Conservation (phyloP, 2,113 vertebrate species). For the Xenus cinereus region DNA sequence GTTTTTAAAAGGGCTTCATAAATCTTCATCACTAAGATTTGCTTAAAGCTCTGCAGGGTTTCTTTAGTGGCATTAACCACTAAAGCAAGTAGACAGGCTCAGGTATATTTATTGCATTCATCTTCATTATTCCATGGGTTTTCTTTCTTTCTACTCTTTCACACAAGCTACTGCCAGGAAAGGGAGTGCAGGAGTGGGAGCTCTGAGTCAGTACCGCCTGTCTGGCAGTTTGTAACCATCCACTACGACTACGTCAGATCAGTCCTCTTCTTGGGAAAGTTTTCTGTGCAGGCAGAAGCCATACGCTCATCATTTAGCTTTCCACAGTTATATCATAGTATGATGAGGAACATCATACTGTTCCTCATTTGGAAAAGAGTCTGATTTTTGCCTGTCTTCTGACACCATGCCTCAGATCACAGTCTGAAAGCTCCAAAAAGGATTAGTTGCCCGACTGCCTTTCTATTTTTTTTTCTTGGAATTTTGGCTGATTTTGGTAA, state of each 20-base stretch:
- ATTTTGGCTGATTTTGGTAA: neutral
- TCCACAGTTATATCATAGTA: neutral
- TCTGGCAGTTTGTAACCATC: neutral
- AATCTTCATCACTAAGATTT: conserved; percentile 32
- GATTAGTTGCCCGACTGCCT: neutral
- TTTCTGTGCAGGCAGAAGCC: neutral
- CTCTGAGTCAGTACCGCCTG: neutral
- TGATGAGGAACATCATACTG: neutral
- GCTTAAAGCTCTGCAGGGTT: conserved; percentile 18
- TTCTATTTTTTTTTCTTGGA: neutral
- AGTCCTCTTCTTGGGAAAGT: neutral
- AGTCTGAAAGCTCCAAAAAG: neutral
- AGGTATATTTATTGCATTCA: conserved; percentile 32
- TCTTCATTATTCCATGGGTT: conserved; percentile 16
- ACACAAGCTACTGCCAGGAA: neutral
- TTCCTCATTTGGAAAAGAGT: neutral
- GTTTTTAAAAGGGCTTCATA: conserved; percentile 55
- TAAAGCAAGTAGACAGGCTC: conserved; percentile 7
- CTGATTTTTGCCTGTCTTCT: neutral
- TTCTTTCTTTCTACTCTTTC: neutral
- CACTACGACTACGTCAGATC: neutral
- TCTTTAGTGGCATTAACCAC: neutral
- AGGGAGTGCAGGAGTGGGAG: neutral
- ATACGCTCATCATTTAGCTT: neutral
- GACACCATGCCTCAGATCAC: neutral